Percentiles rank a stretch among this genome's conserved stretches.
Conservation (phyloP, 2,888 invertebrate genomes). For the Eilema sororculum region DNA sequence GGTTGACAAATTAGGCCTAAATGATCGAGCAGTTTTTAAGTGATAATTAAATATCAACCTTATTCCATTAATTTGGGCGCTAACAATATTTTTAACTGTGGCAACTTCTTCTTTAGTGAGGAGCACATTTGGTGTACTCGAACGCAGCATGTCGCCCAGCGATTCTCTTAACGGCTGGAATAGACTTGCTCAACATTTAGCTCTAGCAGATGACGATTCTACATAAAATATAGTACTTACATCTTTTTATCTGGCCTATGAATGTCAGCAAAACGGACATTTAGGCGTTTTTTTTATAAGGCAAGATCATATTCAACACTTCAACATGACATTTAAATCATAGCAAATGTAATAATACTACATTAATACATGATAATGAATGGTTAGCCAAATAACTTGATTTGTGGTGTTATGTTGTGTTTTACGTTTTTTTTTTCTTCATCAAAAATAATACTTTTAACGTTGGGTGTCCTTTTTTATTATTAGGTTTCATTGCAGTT, state of each 20-base stretch:
- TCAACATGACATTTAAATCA: neutral
- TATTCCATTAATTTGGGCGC: no score
- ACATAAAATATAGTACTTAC: constrained; percentile 4
- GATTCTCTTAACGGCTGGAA: constrained; percentile 6
- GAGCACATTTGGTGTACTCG: neutral
- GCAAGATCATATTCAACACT: neutral
- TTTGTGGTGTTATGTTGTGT: neutral
- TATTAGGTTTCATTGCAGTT: neutral
- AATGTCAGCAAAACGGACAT: neutral
- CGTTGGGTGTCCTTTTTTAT: neutral
- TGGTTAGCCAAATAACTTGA: neutral
- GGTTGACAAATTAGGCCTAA: no score
- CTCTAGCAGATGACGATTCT: constrained; percentile 11
- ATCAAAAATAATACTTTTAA: neutral
- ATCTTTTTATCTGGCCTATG: neutral
- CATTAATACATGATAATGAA: neutral
- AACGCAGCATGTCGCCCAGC: neutral
- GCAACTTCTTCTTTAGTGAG: constrained; percentile 8
- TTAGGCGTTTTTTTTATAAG: neutral
- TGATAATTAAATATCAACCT: no score
- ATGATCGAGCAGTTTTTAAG: no score
- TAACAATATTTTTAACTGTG: neutral
- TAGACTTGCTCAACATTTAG: constrained; percentile 14
- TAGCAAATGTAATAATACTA: neutral
- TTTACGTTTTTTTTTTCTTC: no score